Evolutionary conservation across 2,797 vertebrate species (phyloP).

Genomic region (Pygocentrus nattereri): DNA sequence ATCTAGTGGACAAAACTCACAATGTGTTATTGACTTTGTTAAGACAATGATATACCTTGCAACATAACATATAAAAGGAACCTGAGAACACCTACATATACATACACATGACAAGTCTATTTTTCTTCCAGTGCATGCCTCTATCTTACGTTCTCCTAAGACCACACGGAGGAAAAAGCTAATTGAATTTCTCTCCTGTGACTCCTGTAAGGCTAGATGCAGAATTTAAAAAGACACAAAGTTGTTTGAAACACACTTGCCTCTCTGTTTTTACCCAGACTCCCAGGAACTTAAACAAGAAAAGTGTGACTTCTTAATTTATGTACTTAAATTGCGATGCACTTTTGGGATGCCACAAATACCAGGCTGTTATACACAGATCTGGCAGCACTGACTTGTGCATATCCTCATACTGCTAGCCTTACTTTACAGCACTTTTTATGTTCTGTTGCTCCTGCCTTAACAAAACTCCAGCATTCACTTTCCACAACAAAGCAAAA

Average conservation of each 20-base stretch:
- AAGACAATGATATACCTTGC: background rate
- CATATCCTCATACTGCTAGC: background rate
- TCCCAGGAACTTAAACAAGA: background rate
- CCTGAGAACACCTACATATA: no score
- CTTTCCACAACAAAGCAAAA: background rate
- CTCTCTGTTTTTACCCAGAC: background rate
- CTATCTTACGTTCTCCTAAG: no score
- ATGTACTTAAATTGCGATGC: background rate
- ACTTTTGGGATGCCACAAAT: background rate
- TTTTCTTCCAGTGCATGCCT: background rate
- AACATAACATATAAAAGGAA: no score
- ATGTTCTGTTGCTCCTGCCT: background rate
- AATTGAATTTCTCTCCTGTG: background rate
- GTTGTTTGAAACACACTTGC: background rate
- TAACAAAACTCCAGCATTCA: background rate
- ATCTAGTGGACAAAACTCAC: conserved; percentile 41
- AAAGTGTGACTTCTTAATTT: background rate
- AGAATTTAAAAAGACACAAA: background rate
- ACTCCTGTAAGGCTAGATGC: background rate
- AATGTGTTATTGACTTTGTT: background rate
- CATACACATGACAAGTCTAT: no score
- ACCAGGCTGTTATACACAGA: background rate
- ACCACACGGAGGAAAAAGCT: background rate
- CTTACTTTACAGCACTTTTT: background rate
- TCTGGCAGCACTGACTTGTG: background rate